Conservation (phyloP, 2,888 invertebrate species). For the Hecatera dysodea region DNA sequence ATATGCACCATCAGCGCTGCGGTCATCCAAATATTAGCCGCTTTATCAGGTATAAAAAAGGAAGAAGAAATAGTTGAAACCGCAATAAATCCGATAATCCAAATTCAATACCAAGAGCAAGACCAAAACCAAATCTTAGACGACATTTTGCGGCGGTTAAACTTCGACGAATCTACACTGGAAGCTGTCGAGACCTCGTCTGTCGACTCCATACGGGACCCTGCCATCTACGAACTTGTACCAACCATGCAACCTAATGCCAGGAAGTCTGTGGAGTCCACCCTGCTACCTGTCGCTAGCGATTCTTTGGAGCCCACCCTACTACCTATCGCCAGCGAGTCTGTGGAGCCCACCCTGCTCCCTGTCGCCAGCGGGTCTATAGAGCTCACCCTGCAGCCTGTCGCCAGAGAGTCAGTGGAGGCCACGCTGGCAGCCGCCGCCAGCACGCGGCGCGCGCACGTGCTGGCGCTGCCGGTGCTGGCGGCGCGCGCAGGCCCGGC, state of each 20-base stretch:
- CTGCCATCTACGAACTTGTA: not conserved
- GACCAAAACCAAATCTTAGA: not conserved
- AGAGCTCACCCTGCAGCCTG: not conserved
- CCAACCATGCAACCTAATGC: not conserved
- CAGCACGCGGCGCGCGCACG: not conserved
- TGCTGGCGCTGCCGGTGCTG: conserved; percentile 34
- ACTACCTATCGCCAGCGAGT: not conserved
- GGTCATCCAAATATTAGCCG: conserved; percentile 74
- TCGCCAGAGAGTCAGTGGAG: not conserved
- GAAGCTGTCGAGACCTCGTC: not conserved
- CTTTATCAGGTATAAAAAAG: conserved; percentile 11
- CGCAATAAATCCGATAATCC: not conserved
- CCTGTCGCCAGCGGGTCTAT: not conserved
- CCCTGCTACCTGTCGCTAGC: not conserved
- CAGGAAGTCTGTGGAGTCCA: not conserved
- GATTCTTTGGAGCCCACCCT: not conserved
- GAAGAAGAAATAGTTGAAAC: not conserved
- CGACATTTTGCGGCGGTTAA: not conserved
- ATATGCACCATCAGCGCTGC: conserved; percentile 71
- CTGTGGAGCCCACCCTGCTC: not conserved
- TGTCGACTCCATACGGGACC: not conserved
- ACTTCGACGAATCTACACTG: not conserved
- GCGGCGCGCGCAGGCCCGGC: not conserved
- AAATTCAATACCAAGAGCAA: not conserved
- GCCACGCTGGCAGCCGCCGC: not conserved